phyloP scores from a whole-genome alignment of 1,140 invertebrate genomes.

The Aphis gossypii region DNA sequence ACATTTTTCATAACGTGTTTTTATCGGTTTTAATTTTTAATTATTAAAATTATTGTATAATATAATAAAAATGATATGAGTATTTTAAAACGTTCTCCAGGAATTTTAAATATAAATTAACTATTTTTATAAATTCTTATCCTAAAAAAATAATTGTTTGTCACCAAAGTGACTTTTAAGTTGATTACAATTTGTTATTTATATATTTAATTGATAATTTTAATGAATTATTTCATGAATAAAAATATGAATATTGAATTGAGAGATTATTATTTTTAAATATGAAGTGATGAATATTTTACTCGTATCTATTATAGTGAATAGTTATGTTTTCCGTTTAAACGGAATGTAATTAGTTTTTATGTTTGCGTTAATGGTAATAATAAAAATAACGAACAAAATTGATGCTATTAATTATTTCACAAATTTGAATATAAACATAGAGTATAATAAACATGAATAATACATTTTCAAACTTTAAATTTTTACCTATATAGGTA shows the following conservation, averaged over 20 bases:
- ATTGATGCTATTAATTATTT: neutral
- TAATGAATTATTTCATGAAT: neutral
- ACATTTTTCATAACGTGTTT: neutral
- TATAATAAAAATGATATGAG: neutral
- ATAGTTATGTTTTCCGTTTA: neutral
- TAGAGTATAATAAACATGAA: neutral
- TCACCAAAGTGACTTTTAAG: neutral
- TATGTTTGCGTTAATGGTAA: neutral
- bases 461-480: neutral
- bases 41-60: neutral
- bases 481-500: neutral
- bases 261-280: neutral
- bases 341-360: neutral
- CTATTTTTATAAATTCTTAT: neutral
- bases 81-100: neutral
- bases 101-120: no score
- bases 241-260: neutral
- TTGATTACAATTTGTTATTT: neutral
- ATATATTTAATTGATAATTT: neutral
- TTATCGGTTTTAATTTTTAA: neutral
- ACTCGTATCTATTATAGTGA: neutral
- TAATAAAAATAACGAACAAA: neutral
- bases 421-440: neutral
- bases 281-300: neutral
- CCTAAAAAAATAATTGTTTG: neutral